These are phyloP conservation scores for Zoanthus sansibaricus DNA, from an alignment of 92 coral and sea anemone genomes.

Conservation along the genomic window DNA sequence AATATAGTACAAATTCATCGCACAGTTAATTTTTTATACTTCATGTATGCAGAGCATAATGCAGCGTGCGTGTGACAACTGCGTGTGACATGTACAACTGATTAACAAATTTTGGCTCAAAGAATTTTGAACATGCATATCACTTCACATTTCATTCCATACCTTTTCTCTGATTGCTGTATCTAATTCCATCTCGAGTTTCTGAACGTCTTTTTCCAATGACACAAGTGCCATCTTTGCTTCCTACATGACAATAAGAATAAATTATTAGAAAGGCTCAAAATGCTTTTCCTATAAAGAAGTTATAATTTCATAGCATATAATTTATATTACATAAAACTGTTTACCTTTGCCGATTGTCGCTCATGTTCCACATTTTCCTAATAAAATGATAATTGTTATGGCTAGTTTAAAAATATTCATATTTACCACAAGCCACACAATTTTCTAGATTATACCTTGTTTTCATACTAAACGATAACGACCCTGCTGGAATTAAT, in stretches of 20 bases:
- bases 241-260: constrained; percentile 63
- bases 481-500: too few relatives aligned
- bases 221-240: constrained; percentile 77
- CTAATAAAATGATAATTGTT: constrained; percentile 45
- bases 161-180: constrained; percentile 93
- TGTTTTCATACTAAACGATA: too few relatives aligned
- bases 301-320: not conserved
- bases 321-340: too few relatives aligned
- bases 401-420: not conserved
- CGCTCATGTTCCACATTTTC: constrained; percentile 85
- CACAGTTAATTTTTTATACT: too few relatives aligned
- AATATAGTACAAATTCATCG: too few relatives aligned
- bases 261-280: not conserved
- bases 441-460: not conserved
- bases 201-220: constrained; percentile 89
- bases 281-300: not conserved
- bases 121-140: not conserved
- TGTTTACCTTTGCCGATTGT: constrained; percentile 79
- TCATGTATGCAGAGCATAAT: too few relatives aligned
- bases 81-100: too few relatives aligned
- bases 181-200: constrained; percentile 90
- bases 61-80: too few relatives aligned
- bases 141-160: not conserved
- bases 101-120: not conserved
- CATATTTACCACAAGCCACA: not conserved